These are phyloP conservation scores for Lasioglossum vierecki DNA, from an alignment of 2,888 invertebrate genomes.

Conservation along the genomic window DNA sequence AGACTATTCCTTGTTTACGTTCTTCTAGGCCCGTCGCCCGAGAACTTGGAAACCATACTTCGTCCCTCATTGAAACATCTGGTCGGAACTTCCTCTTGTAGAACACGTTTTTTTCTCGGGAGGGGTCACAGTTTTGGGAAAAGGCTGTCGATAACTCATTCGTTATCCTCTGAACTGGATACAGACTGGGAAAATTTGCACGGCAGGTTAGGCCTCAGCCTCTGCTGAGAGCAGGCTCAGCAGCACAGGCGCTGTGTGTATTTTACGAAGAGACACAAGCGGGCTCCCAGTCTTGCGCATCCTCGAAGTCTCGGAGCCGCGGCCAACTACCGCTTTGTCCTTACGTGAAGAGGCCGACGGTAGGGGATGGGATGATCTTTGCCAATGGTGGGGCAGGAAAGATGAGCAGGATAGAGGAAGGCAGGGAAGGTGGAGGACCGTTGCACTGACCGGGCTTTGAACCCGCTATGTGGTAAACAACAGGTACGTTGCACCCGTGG, in stretches of 20 bases:
- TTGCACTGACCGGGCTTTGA: conserved; percentile 83
- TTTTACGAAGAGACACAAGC: conserved; percentile 56
- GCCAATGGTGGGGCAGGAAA: conserved; percentile 56
- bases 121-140: not conserved
- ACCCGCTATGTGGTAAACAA: conserved; percentile 82
- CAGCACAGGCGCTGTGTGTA: conserved; percentile 43
- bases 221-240: conserved; percentile 7
- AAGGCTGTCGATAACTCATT: not conserved
- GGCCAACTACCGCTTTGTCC: conserved; percentile 71
- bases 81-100: not conserved
- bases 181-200: not conserved
- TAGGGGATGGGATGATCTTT: conserved; percentile 68
- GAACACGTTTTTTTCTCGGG: not conserved
- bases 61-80: not conserved
- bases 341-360: conserved; percentile 73
- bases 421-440: conserved; percentile 73
- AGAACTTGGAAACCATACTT: not conserved
- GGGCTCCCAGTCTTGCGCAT: conserved; percentile 73
- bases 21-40: not conserved
- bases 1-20: not conserved
- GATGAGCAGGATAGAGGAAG: conserved; percentile 57
- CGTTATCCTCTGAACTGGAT: not conserved
- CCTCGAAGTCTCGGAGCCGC: conserved; percentile 54
- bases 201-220: not conserved
- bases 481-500: conserved; percentile 82